phyloP scores from a whole-genome alignment of 2,797 vertebrate genomes.

The Helostoma temminkii region DNA sequence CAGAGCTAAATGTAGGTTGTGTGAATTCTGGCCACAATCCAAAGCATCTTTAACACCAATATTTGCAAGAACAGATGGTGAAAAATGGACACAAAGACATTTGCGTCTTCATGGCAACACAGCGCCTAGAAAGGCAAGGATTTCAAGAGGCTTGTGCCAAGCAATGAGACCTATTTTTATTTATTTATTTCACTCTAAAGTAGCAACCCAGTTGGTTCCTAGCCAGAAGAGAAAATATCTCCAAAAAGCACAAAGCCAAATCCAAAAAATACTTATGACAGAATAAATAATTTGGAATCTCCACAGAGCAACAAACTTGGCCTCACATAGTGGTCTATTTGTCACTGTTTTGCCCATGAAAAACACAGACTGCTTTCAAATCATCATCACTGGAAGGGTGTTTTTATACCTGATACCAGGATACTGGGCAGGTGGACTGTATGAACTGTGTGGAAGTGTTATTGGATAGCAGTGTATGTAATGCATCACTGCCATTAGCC shows the following conservation, averaged over 20 bases:
- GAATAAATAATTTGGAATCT: slow-evolving; percentile 65
- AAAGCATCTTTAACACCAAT: slow-evolving; percentile 54
- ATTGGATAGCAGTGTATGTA: not conserved
- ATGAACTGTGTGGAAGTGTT: not conserved
- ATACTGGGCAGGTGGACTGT: not conserved
- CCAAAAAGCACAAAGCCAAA: slow-evolving; percentile 63
- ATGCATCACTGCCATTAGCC: slow-evolving; percentile 25
- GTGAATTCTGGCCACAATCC: slow-evolving; percentile 50
- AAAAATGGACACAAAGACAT: slow-evolving; percentile 66
- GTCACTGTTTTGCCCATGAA: slow-evolving; percentile 36
- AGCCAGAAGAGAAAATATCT: slow-evolving; percentile 59
- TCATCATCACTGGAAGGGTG: slow-evolving; percentile 5
- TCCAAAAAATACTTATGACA: slow-evolving; percentile 62
- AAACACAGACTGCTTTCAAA: slow-evolving; percentile 18
- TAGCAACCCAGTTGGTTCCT: slow-evolving; percentile 54
- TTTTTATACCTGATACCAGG: not conserved
- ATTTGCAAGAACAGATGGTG: slow-evolving; percentile 74
- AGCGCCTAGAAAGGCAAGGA: slow-evolving; percentile 58
- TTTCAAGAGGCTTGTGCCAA: slow-evolving; percentile 61
- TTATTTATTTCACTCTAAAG: slow-evolving; percentile 62
- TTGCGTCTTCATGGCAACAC: slow-evolving; percentile 63
- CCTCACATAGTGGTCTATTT: slow-evolving; percentile 22
- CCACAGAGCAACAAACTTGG: slow-evolving; percentile 55
- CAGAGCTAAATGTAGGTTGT: slow-evolving; percentile 43
- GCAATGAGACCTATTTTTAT: slow-evolving; percentile 62